Conservation (phyloP, 35 echinoderm and acorn worm genomes). For the Patiria miniata region DNA sequence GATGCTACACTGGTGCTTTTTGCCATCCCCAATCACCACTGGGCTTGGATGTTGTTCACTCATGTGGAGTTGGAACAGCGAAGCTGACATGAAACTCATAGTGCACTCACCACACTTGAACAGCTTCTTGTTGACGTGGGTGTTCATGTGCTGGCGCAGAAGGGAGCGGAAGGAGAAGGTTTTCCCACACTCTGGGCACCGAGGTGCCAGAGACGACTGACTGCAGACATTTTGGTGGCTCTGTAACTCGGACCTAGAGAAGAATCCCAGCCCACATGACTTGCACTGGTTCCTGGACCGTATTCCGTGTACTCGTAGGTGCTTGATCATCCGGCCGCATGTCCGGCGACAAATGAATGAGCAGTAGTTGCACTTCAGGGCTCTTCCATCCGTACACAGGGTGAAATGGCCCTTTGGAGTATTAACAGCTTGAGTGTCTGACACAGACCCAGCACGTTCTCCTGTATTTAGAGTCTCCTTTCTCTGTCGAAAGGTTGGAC, state of each 20-base stretch:
- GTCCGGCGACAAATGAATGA: not conserved
- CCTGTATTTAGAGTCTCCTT: not conserved
- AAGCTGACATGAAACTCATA: not conserved
- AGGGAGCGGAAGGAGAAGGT: conserved; percentile 11
- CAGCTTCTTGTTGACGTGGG: conserved; percentile 6
- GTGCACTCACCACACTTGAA: not conserved
- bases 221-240: not conserved
- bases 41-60: not conserved
- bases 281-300: conserved; percentile 19
- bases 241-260: not conserved
- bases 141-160: conserved; percentile 21
- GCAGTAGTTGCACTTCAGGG: conserved; percentile 27
- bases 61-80: not conserved
- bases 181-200: not conserved
- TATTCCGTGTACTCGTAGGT: not conserved
- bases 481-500: not conserved
- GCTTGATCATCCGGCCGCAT: conserved; percentile 4
- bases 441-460: not conserved
- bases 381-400: not conserved
- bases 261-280: not conserved
- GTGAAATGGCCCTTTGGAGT: not conserved
- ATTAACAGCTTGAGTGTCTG: not conserved
- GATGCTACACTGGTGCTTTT: not conserved
- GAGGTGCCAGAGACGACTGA: not conserved
- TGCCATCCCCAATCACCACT: not conserved